phyloP scores from a whole-genome alignment of 2,888 invertebrate genomes.

The Monoplex corrugatus region DNA sequence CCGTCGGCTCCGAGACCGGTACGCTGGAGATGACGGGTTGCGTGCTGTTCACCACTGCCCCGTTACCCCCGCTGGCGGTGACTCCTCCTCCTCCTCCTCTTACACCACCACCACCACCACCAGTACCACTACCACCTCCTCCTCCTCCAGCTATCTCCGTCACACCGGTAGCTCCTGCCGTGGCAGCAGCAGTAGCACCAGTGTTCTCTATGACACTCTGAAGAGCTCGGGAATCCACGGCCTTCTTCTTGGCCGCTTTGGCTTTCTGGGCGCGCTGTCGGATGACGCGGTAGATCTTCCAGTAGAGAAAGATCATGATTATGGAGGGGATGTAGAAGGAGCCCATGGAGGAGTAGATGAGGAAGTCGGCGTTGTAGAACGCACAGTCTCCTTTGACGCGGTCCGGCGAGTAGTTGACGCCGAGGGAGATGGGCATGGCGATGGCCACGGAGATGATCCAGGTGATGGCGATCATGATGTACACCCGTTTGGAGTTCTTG shows the following conservation, averaged over 20 bases:
- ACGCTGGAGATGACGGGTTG: not conserved
- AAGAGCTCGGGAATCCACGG: slow-evolving; percentile 69
- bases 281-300: slow-evolving; percentile 96
- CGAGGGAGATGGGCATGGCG: slow-evolving; percentile 97
- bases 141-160: not conserved
- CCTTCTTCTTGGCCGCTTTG: slow-evolving; percentile 67
- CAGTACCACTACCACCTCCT: slow-evolving; percentile 12
- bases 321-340: slow-evolving; percentile 99
- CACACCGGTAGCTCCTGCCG: not conserved
- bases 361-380: slow-evolving; percentile 98
- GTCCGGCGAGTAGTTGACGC: slow-evolving; percentile 95
- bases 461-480: slow-evolving; percentile 95
- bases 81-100: slow-evolving; percentile 30
- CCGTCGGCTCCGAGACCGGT: slow-evolving; percentile 68
- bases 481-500: slow-evolving; percentile 93
- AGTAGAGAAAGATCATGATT: slow-evolving; percentile 98
- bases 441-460: slow-evolving; percentile 98
- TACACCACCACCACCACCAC: not conserved
- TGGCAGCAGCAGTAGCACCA: slow-evolving; percentile 62
- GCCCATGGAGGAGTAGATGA: slow-evolving; percentile 97
- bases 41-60: slow-evolving; percentile 29
- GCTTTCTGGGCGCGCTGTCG: slow-evolving; percentile 77
- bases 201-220: slow-evolving; percentile 76
- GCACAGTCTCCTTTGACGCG: slow-evolving; percentile 92
- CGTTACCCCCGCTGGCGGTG: slow-evolving; percentile 33